Evolutionary conservation across 2,113 vertebrate genomes (phyloP).

Genomic region (Conger conger): DNA sequence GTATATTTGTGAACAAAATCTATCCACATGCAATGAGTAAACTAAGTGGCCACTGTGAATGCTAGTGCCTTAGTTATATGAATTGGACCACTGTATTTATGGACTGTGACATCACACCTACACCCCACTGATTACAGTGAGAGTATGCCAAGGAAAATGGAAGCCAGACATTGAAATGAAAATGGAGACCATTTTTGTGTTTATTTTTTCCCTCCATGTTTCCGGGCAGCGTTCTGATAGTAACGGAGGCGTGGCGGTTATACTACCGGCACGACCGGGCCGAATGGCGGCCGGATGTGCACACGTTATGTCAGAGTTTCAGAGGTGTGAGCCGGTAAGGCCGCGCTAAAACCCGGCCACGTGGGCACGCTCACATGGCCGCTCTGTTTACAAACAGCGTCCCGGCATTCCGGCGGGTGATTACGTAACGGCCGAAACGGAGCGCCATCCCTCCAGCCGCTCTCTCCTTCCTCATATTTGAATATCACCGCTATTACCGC

Average conservation of each 20-base stretch:
- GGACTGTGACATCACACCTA: not conserved
- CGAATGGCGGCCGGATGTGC: slow-evolving; percentile 44
- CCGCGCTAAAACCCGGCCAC: slow-evolving; percentile 53
- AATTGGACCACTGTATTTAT: slow-evolving; percentile 7
- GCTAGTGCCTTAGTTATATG: not conserved
- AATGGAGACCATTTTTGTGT: not conserved
- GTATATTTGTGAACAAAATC: not conserved
- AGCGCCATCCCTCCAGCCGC: slow-evolving; percentile 48
- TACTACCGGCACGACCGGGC: slow-evolving; percentile 20
- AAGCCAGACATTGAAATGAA: not conserved
- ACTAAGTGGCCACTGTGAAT: not conserved
- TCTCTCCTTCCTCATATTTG: slow-evolving; percentile 41
- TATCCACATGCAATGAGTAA: not conserved
- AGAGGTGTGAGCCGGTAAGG: slow-evolving; percentile 54
- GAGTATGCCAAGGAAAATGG: not conserved
- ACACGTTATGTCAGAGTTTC: slow-evolving; percentile 57
- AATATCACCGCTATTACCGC: slow-evolving; percentile 25
- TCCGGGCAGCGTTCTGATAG: slow-evolving; percentile 37
- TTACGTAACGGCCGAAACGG: slow-evolving; percentile 63
- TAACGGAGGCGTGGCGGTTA: not conserved
- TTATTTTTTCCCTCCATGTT: slow-evolving; percentile 36
- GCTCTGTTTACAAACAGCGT: slow-evolving; percentile 82
- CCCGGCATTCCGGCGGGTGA: slow-evolving; percentile 65
- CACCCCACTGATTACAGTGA: slow-evolving; percentile 1
- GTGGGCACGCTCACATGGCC: slow-evolving; percentile 69